Evolutionary conservation across 2,888 invertebrate genomes (phyloP).

Genomic region (Branchellion lobata): DNA sequence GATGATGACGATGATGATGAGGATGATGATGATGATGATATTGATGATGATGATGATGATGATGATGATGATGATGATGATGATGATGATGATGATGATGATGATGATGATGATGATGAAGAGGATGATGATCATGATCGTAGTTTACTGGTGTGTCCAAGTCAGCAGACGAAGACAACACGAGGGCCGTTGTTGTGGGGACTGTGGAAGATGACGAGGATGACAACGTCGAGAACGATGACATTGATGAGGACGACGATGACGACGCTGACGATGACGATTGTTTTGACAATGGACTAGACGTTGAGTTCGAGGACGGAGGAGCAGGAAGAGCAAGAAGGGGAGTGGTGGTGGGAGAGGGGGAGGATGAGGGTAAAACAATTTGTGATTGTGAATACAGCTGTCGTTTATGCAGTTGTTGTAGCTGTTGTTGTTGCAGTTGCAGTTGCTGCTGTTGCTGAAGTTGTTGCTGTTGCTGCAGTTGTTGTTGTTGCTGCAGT

Average conservation of each 20-base stretch:
- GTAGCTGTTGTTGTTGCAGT: not conserved
- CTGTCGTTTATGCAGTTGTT: not conserved
- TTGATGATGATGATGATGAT: conserved; percentile 21
- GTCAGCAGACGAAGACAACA: no score
- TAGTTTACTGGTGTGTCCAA: no score
- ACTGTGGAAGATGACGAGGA: no score
- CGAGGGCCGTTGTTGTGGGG: no score
- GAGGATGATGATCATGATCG: not conserved
- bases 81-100: conserved; percentile 12
- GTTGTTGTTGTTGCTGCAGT: not conserved
- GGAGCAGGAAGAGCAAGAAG: conserved; percentile 1
- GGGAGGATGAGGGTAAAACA: not conserved
- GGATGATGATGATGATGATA: not conserved
- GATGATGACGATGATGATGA: no score
- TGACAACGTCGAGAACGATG: no score
- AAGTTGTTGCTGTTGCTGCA: not conserved
- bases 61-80: conserved; percentile 7
- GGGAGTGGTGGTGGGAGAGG: not conserved
- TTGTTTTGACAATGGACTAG: no score
- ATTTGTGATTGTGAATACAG: not conserved
- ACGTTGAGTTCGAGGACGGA: not conserved
- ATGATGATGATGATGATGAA: not conserved
- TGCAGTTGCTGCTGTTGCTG: not conserved
- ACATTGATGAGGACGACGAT: no score
- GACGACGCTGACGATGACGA: no score